These are phyloP conservation scores for Pontoporia blainvillei DNA, from an alignment of 2,113 vertebrate species.

Conservation along the genomic window DNA sequence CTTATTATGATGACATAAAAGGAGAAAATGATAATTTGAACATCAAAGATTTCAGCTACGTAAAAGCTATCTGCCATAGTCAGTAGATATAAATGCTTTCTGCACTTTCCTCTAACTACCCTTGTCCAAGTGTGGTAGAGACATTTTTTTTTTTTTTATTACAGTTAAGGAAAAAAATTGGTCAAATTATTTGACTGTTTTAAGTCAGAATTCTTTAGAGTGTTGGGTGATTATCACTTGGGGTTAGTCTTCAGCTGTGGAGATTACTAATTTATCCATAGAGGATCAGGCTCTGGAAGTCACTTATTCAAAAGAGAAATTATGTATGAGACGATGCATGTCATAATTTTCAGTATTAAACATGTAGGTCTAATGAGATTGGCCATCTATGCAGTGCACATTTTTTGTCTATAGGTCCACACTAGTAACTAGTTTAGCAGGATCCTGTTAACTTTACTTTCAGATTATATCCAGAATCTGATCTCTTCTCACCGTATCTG, in stretches of 20 bases:
- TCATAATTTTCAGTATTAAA: not conserved
- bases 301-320: not conserved
- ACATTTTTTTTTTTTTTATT: not conserved
- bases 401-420: not conserved
- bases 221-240: not conserved
- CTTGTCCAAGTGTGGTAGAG: not conserved
- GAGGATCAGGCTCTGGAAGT: not conserved
- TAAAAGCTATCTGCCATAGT: conserved; percentile 41
- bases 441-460: not conserved
- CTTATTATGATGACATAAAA: conserved; percentile 53
- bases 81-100: conserved; percentile 35
- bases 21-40: conserved; percentile 58
- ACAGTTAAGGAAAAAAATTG: not conserved
- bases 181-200: not conserved
- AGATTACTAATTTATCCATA: not conserved
- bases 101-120: conserved; percentile 12
- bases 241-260: not conserved
- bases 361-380: not conserved
- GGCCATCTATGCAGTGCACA: not conserved
- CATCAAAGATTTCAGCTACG: conserved; percentile 53
- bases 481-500: not conserved
- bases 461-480: not conserved
- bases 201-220: not conserved
- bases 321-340: not conserved
- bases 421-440: not conserved